These are phyloP conservation scores for Drosophila sturtevanti DNA, from an alignment of 1,140 invertebrate species.

Conservation along the genomic window DNA sequence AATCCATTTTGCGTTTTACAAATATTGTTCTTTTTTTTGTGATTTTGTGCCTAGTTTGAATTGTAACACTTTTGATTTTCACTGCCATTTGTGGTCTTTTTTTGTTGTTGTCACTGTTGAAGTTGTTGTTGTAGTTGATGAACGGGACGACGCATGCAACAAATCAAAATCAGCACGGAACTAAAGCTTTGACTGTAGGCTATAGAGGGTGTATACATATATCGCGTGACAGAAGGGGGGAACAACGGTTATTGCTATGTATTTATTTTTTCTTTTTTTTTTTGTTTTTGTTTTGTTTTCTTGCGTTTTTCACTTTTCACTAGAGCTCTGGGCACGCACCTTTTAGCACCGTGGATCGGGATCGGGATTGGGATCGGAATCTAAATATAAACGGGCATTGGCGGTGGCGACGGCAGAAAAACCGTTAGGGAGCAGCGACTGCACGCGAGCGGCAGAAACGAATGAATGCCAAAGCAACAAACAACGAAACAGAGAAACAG, in stretches of 20 bases:
- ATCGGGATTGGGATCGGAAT: slow-evolving; percentile 13
- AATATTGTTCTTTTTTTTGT: slow-evolving; percentile 18
- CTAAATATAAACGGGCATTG: slow-evolving; percentile 32
- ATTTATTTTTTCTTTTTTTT: slow-evolving; percentile 26
- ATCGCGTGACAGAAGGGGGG: slow-evolving; percentile 42
- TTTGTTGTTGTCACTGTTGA: slow-evolving; percentile 25
- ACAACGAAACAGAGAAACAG: slow-evolving; percentile 29
- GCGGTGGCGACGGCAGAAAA: slow-evolving; percentile 57
- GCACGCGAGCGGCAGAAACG: slow-evolving; percentile 68
- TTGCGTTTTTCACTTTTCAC: slow-evolving; percentile 21
- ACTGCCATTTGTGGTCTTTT: slow-evolving; percentile 49
- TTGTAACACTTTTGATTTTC: slow-evolving; percentile 69
- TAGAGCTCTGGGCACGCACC: slow-evolving; percentile 40
- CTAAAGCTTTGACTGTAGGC: slow-evolving; percentile 36
- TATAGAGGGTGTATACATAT: slow-evolving; percentile 8
- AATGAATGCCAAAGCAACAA: slow-evolving; percentile 56
- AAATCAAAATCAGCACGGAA: slow-evolving; percentile 66
- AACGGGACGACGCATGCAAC: slow-evolving; percentile 72
- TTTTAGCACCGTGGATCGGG: slow-evolving; percentile 22
- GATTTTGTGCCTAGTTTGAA: slow-evolving; percentile 35
- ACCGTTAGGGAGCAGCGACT: slow-evolving; percentile 73
- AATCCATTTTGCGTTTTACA: slow-evolving; percentile 9
- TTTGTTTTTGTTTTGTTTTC: not conserved
- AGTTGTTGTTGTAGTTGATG: slow-evolving; percentile 40
- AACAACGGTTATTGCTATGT: slow-evolving; percentile 28